These are phyloP conservation scores for Cephus pygmeus DNA, from an alignment of 2,888 invertebrate species.

Conservation along the genomic window DNA sequence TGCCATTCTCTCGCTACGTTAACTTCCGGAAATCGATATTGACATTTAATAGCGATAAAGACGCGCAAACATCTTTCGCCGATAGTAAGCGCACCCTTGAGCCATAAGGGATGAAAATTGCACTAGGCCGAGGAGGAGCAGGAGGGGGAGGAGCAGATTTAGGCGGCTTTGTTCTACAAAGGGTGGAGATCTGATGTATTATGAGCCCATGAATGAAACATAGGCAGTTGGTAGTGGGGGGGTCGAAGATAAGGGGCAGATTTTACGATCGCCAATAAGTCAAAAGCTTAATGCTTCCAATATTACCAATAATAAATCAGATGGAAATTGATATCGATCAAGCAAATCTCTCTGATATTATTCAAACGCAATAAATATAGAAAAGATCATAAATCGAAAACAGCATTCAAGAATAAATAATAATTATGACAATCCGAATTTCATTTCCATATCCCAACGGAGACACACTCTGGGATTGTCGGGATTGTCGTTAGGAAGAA, in stretches of 20 bases:
- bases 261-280: constrained; percentile 45
- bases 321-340: constrained; percentile 34
- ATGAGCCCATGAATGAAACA: constrained; percentile 35
- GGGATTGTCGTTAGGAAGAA: neutral
- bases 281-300: constrained; percentile 47
- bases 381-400: neutral
- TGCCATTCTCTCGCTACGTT: neutral
- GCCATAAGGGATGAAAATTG: neutral
- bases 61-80: neutral
- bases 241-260: constrained; percentile 21
- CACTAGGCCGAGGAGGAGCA: neutral
- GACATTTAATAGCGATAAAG: constrained; percentile 3
- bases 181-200: constrained; percentile 28
- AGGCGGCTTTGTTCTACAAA: constrained; percentile 16
- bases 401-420: neutral
- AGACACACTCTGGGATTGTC: neutral
- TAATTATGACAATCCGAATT: too few species aligned
- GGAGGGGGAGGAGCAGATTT: constrained; percentile 7
- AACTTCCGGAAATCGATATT: neutral
- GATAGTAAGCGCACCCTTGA: neutral
- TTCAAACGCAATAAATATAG: neutral
- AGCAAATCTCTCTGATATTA: neutral
- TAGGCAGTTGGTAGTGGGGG: constrained; percentile 15
- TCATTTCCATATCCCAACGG: too few species aligned
- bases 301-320: constrained; percentile 52